Evolutionary conservation across 2,113 vertebrate genomes (phyloP).

Genomic region (Apeltes quadracus): DNA sequence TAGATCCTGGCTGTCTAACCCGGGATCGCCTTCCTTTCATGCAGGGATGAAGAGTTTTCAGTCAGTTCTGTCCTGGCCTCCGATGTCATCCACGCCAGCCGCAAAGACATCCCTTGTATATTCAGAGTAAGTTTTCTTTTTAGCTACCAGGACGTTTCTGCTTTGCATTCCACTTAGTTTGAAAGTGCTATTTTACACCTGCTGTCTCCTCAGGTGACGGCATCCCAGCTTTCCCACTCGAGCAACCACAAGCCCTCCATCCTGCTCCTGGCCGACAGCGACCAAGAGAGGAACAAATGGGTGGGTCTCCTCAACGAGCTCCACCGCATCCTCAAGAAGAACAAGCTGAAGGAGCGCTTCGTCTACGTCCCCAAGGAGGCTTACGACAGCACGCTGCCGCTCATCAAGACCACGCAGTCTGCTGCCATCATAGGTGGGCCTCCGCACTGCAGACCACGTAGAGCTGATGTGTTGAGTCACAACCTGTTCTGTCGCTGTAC

Average conservation of each 20-base stretch:
- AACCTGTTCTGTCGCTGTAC: not conserved
- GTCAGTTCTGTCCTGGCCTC: conserved; percentile 98
- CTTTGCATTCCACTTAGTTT: not conserved
- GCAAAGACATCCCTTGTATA: conserved; percentile 97
- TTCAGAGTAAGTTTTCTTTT: conserved; percentile 87
- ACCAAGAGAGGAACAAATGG: conserved; percentile 96
- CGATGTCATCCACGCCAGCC: conserved; percentile 97
- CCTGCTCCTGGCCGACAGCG: conserved; percentile 93
- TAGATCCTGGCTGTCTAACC: conserved; percentile 2
- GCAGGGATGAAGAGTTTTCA: conserved; percentile 98
- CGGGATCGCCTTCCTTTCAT: not conserved
- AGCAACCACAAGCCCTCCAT: conserved; percentile 92
- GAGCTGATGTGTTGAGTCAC: no score
- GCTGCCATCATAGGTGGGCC: conserved; percentile 85
- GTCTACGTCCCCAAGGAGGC: conserved; percentile 98
- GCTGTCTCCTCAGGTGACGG: conserved; percentile 86
- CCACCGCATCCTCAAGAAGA: conserved; percentile 96
- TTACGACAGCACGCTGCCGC: conserved; percentile 95
- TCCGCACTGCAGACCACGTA: not conserved
- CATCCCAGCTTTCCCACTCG: conserved; percentile 91
- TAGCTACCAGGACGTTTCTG: no score
- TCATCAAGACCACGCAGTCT: conserved; percentile 97
- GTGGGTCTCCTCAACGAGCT: conserved; percentile 93
- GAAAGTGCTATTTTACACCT: not conserved
- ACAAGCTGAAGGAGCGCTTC: conserved; percentile 96